Conservation (phyloP, 2,888 invertebrate genomes). For the Harpalus rufipes region DNA sequence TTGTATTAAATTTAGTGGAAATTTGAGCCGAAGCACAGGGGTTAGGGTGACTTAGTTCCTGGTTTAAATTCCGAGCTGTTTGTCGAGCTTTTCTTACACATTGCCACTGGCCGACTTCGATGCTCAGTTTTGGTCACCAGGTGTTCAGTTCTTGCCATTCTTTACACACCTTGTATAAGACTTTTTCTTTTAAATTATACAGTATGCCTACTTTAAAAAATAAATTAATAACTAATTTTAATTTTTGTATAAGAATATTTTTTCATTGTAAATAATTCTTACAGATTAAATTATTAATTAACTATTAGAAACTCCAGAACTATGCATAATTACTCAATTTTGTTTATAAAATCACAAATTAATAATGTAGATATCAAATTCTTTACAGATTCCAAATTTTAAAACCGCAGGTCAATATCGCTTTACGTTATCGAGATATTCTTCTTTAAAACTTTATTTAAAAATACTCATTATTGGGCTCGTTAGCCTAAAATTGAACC, state of each 20-base stretch:
- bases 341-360: too few species aligned
- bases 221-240: neutral
- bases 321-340: too few species aligned
- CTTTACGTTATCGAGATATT: too few species aligned
- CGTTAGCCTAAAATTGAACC: too few species aligned
- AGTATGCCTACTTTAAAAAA: neutral
- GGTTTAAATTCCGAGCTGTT: conserved; percentile 22
- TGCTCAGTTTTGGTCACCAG: conserved; percentile 61
- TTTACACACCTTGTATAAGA: neutral
- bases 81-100: conserved; percentile 18
- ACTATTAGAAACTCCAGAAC: too few species aligned
- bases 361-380: too few species aligned
- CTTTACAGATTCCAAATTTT: too few species aligned
- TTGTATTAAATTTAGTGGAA: conserved; percentile 51
- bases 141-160: conserved; percentile 47
- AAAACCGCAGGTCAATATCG: too few species aligned
- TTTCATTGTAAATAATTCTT: too few species aligned
- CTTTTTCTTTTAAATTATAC: neutral
- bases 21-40: conserved; percentile 32
- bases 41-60: conserved; percentile 43
- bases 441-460: too few species aligned
- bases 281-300: too few species aligned
- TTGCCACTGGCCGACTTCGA: conserved; percentile 20
- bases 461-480: too few species aligned
- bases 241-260: neutral